A percentile compares a stretch with the other conserved stretches of the same genome.
Conservation (phyloP, 2,113 vertebrate genomes). For the Gallinago undulata region DNA sequence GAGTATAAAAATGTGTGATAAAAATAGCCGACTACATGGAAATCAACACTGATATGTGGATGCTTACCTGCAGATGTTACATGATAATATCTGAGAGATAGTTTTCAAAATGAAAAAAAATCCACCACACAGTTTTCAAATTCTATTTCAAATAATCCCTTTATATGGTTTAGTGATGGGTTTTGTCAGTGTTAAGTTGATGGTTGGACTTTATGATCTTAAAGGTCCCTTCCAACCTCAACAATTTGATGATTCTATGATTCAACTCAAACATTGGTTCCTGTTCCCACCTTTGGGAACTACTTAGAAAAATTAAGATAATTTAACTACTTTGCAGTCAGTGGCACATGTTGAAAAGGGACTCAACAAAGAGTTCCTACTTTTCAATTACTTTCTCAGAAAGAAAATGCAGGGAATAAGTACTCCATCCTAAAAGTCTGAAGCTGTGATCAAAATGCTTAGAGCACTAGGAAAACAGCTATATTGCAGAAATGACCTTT, state of each 20-base stretch:
- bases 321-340: background rate
- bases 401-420: background rate
- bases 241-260: no score
- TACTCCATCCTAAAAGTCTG: background rate
- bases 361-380: background rate
- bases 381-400: background rate
- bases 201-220: no score
- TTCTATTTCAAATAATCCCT: background rate
- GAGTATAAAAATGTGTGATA: background rate
- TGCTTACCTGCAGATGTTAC: background rate
- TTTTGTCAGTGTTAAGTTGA: no score
- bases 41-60: background rate
- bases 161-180: no score
- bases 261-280: background rate
- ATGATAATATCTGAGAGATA: background rate
- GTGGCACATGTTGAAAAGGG: background rate
- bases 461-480: background rate
- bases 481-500: background rate
- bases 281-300: background rate
- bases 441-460: background rate
- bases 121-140: background rate
- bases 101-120: background rate
- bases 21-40: constrained; percentile 37
- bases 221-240: no score
- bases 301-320: background rate